A percentile compares a stretch with the other conserved stretches of the same genome.
Evolutionary conservation across 2,888 invertebrate species (phyloP).

Genomic region (Candidula unifasciata): DNA sequence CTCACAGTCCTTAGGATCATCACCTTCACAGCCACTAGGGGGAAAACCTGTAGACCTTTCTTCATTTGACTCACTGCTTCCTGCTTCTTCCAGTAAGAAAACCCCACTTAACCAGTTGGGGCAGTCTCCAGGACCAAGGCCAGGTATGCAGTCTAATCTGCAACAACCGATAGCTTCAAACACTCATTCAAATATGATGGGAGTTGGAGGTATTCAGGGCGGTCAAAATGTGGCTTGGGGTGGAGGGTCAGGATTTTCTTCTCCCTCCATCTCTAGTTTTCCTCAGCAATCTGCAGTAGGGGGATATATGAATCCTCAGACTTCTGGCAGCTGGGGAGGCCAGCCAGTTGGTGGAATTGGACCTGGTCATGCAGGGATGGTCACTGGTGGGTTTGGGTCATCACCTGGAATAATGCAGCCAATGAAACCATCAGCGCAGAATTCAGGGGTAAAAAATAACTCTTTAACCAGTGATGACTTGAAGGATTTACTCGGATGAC

Average conservation of each 20-base stretch:
- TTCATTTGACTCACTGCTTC: constrained; percentile 46
- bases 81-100: constrained; percentile 26
- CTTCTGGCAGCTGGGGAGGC: background rate
- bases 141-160: background rate
- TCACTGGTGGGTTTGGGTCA: constrained; percentile 14
- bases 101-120: constrained; percentile 37
- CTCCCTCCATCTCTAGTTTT: background rate
- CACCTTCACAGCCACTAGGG: constrained; percentile 25
- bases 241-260: background rate
- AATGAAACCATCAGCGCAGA: background rate
- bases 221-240: background rate
- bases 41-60: constrained; percentile 15
- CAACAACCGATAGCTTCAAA: constrained; percentile 19
- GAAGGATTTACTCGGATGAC: constrained; percentile 45
- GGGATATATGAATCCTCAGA: constrained; percentile 4
- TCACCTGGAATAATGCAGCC: constrained; percentile 40
- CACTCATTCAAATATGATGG: background rate
- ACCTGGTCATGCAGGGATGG: background rate
- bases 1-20: constrained; percentile 38
- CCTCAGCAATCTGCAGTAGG: constrained; percentile 1
- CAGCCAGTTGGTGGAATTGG: constrained; percentile 22
- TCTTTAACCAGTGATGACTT: constrained; percentile 45
- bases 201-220: background rate
- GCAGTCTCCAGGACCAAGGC: background rate
- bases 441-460: background rate